Evolutionary conservation across 2,888 invertebrate genomes (phyloP), one percentile per base, ranked within the genome.

Genomic region (Formica aserva): DNA sequence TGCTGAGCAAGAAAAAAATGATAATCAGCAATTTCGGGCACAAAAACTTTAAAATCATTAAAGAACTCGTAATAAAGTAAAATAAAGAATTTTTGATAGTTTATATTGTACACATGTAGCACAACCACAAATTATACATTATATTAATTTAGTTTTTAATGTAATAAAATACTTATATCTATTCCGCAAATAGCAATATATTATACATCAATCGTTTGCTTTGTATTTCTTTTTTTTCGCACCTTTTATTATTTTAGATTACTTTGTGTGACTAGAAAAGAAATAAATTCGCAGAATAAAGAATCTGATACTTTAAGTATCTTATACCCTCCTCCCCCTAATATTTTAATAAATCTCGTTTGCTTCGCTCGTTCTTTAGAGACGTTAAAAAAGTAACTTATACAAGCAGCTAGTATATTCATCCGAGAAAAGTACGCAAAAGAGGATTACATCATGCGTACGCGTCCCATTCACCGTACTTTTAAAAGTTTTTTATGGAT

Each of bases 311-410:
- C 78, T 60, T 80, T 80, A 80, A 80, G 78, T 80, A 80, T 80
- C 78, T 80, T 80, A 80, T 60, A 60, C 75, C 45, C 18, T n/a
- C 18, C 48, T n/a, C n/a, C 18, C 6, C 6, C 48, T 45, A 75
- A 60, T 74, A 74, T 80, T 80, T 80, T 80, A 80, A 80, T 80
- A 74, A 80, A 80, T 80, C 78, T 80, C 78, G 75, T 80, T 78
- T 78, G 78, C 75, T 60, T 60, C 78, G 60, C 60, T 78, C 75
- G 78, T 75, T 80, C 60, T 80, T 80, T 74, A 80, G 75, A 45
- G 60, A 60, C 45, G 60, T 80, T 80, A 80, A 80, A 80, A 80
- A 75, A 80, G 75, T 80, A 80, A 74, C 78, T 80, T 80, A 45
- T 74, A 80, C 78, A 80, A 80, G 78, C 45, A 80, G 26, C 75